Base-by-base conservation (phyloP, 1,140 invertebrate genomes). In the Drosophila ananassae region DNA sequence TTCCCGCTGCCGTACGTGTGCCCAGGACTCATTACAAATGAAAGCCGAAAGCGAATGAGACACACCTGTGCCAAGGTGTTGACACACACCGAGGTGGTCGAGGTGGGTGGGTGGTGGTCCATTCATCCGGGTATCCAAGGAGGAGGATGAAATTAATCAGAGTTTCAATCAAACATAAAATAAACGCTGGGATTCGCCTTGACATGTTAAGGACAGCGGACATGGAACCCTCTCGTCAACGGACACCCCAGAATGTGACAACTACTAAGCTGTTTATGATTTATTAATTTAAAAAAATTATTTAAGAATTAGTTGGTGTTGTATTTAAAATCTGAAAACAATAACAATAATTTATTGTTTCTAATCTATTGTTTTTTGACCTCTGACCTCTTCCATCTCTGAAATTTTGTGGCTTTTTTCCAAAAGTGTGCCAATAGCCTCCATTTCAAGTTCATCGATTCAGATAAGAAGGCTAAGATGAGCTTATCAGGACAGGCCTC, bases 111-210 rank as follows among this genome's bases (percentile, higher is more conserved):
- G 75, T 37, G 22, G 24, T 21, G 17, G 24, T 24, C 22, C 37
- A 44, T 37, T 44, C 25, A 34, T 10, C 8, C 9, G 8, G 10
- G 34, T 12, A 37, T 28, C 6, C 25, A 25, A 25, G 24, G 24
- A 25, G 4, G 0, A 25, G 24, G 24, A 25, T 30, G 21, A 73
- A 84, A 80, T 85, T 85, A 84, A 84, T 84, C 80, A 84, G 76
- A 84, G 81, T 73, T 85, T 84, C 73, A 80, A 85, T 84, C 81
- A 85, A 80, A 85, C 73, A 73, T 73, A 73, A 80, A 80, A 84
- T 81, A 85, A 85, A 74, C 59, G 77, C 77, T 32, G 63, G 74
- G 77, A 85, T 81, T 81, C 77, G 67, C 71, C 34, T 53, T 56
- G 81, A 79, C 73, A 72, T 30, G 41, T 37, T 53, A 30, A 30